Conservation (phyloP, 2,888 invertebrate genomes). For the Andrena bucephala region DNA sequence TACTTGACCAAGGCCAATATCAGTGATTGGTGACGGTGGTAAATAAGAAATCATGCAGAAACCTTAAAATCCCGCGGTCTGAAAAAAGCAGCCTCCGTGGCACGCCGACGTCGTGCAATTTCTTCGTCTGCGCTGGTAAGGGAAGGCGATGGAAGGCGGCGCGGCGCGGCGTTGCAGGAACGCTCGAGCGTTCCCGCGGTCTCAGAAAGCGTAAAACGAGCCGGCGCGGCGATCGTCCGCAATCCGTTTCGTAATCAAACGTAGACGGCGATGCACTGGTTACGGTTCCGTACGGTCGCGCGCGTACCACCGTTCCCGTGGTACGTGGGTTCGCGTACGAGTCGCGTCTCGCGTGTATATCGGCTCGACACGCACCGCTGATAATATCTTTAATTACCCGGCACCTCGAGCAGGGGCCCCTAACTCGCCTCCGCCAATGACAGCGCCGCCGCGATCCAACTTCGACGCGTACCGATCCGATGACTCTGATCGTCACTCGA, state of each 20-base stretch:
- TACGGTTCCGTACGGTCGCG: conserved; percentile 61
- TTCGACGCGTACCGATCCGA: conserved; percentile 36
- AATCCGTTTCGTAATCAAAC: conserved; percentile 66
- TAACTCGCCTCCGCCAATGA: conserved; percentile 67
- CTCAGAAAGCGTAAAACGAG: conserved; percentile 46
- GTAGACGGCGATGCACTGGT: conserved; percentile 65
- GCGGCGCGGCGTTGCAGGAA: not conserved
- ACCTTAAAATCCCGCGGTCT: not conserved
- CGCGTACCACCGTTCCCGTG: conserved; percentile 59
- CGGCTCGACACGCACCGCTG: conserved; percentile 81
- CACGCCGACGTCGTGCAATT: not conserved
- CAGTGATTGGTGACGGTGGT: too few relatives aligned
- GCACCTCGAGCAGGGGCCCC: conserved; percentile 63
- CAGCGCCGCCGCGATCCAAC: conserved; percentile 60
- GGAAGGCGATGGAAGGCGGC: conserved; percentile 6
- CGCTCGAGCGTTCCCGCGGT: conserved; percentile 36
- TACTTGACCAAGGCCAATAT: too few relatives aligned
- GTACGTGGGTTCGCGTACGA: conserved; percentile 51
- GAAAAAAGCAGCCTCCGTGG: not conserved
- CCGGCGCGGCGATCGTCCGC: conserved; percentile 30
- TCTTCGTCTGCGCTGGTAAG: not conserved
- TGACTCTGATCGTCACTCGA: conserved; percentile 10
- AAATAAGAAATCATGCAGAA: too few relatives aligned
- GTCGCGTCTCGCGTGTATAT: conserved; percentile 43
- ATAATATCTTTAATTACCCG: conserved; percentile 83